These are phyloP conservation scores for Nomada fabriciana DNA, from an alignment of 2,888 invertebrate genomes.

Conservation along the genomic window DNA sequence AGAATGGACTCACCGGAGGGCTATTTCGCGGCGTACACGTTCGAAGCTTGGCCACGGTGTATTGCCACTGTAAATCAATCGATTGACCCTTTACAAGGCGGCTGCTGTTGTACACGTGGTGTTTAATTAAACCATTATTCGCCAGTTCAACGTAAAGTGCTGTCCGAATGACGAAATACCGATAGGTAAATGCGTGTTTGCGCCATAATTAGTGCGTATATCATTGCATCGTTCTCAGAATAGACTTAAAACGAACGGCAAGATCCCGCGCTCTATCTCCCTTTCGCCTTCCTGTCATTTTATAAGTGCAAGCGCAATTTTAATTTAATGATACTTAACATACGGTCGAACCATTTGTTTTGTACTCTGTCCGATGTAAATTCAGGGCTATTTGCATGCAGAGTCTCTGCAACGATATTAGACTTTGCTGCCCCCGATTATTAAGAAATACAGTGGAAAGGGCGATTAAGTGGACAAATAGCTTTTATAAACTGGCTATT, in stretches of 20 bases:
- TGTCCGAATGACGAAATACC: constrained; percentile 65
- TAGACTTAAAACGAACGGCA: constrained; percentile 8
- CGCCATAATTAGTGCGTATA: constrained; percentile 58
- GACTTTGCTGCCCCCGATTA: no score
- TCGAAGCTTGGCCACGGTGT: constrained; percentile 43
- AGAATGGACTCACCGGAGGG: constrained; percentile 64
- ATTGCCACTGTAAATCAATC: constrained; percentile 73
- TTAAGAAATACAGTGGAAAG: no score
- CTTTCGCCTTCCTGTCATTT: background rate
- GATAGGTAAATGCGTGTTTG: constrained; percentile 50
- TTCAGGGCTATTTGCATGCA: background rate
- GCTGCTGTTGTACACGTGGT: constrained; percentile 66
- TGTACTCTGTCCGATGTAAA: background rate
- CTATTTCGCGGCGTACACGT: constrained; percentile 48
- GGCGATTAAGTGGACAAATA: no score
- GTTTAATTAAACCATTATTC: constrained; percentile 79
- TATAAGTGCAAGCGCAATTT: background rate
- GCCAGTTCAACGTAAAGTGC: constrained; percentile 59
- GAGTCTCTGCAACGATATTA: background rate
- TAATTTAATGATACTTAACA: constrained; percentile 5
- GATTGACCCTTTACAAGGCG: constrained; percentile 62
- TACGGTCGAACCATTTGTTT: background rate
- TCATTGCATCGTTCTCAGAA: constrained; percentile 18
- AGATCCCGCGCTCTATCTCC: background rate
- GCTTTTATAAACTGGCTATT: no score